Evolutionary conservation across 2,113 vertebrate genomes (phyloP).

Genomic region (Boleophthalmus pectinirostris): DNA sequence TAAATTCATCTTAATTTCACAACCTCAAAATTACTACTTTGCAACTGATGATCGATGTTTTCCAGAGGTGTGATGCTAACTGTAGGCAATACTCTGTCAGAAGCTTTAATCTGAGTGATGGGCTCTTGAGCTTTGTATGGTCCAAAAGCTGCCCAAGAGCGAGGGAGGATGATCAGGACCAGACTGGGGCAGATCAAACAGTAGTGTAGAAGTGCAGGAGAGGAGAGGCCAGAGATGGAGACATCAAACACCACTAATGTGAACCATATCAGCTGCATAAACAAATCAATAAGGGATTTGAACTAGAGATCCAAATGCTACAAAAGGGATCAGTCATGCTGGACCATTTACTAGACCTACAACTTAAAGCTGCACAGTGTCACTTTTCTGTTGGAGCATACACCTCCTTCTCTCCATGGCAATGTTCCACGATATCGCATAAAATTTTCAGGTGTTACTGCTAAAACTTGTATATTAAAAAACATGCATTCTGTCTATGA

Average conservation of each 20-base stretch:
- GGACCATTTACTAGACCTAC: background rate
- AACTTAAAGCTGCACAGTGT: too few species aligned
- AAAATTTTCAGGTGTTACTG: too few species aligned
- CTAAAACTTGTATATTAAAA: too few species aligned
- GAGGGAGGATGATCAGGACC: conserved; percentile 51
- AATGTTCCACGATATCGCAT: too few species aligned
- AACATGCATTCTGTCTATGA: too few species aligned
- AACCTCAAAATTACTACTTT: too few species aligned
- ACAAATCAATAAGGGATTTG: conserved; percentile 17
- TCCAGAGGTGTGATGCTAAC: too few species aligned
- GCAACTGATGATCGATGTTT: too few species aligned
- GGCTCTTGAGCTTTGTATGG: too few species aligned
- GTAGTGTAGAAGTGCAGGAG: conserved; percentile 63
- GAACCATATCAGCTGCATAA: conserved; percentile 57
- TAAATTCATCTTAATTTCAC: too few species aligned
- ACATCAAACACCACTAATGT: conserved; percentile 75
- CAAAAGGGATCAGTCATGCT: background rate
- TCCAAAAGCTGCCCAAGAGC: conserved; percentile 47
- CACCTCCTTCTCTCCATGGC: background rate
- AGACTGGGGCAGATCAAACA: conserved; percentile 75
- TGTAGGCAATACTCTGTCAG: too few species aligned
- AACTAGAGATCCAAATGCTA: conserved; percentile 2
- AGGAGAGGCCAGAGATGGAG: conserved; percentile 68
- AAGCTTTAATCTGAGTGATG: too few species aligned
- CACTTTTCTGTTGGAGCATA: background rate